Percentiles rank a stretch among this genome's conserved stretches.
phyloP scores from a whole-genome alignment of 2,888 invertebrate species.

The Mylabris sibirica region DNA sequence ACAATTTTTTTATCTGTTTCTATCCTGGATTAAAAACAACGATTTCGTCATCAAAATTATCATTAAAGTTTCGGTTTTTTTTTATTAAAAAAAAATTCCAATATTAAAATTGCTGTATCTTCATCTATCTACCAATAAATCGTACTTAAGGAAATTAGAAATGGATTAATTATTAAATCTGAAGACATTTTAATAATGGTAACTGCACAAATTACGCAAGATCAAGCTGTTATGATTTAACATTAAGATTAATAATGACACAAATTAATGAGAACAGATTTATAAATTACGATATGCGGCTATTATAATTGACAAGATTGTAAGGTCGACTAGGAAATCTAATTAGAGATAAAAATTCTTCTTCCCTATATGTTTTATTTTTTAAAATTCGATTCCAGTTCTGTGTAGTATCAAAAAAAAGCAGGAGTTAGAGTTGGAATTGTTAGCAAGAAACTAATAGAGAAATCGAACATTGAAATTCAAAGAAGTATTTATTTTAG shows the following conservation, averaged over 20 bases:
- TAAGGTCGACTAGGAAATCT: too few relatives aligned
- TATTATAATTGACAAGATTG: neutral
- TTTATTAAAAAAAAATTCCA: neutral
- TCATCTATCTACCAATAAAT: too few relatives aligned
- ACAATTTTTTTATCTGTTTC: neutral
- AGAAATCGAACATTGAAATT: conserved; percentile 29
- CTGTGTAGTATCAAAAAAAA: too few relatives aligned
- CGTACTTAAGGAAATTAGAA: too few relatives aligned
- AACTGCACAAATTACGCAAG: neutral
- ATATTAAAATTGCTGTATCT: too few relatives aligned
- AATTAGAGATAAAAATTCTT: too few relatives aligned
- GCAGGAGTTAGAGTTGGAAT: too few relatives aligned
- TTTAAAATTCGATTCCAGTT: too few relatives aligned
- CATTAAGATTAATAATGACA: neutral
- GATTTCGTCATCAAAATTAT: neutral
- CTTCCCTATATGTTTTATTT: too few relatives aligned
- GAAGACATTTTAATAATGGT: too few relatives aligned
- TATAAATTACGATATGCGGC: neutral
- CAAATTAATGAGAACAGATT: neutral
- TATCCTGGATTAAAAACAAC: conserved; percentile 2
- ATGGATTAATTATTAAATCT: too few relatives aligned
- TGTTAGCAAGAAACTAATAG: too few relatives aligned
- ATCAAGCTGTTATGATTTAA: neutral
- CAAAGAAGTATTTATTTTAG: conserved; percentile 54
- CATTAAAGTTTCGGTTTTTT: neutral